Base-by-base conservation (phyloP, 2,888 invertebrate species). In the Catocala sponsa region DNA sequence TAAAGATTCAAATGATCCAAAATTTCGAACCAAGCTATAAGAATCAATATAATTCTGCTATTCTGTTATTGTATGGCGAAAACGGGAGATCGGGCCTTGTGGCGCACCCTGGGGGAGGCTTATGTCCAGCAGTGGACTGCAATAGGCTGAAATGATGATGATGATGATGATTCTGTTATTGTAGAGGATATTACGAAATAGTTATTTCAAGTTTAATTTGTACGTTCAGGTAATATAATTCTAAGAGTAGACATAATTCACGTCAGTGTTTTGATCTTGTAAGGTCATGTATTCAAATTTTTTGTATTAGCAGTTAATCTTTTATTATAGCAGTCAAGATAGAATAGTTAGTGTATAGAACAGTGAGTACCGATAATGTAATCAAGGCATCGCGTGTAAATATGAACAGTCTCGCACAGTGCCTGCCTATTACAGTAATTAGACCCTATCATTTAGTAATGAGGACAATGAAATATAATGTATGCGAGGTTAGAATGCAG, bases 401-500 rank as follows among this genome's bases (percentile, higher is more conserved):
- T 81, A 81, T 80, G 76, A 83, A 78, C 77, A 61, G 63, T 68
- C 72, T 76, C 62, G 80, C 76, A 82, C 76, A 83, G 9, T 25
- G 35, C 35, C 35, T 38, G 35, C 1, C 79, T 56, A 88, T 88
- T 85, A 87, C 82, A 82, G 83, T 83, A 91, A 92, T 91, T 91
- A 91, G 90, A 90, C 84, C 87, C 89, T 88, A 87, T 91, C 86
- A 84, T 89, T 88, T 88, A 84, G 90, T 88, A 91, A 91, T 89
- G 83, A 84, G 85, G 89, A 92, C 88, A 91, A 88, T 89, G 87
- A 84, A 89, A 85, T 82, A 83, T 88, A 85, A 86, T 86, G 78
- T 83, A 85, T 85, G 85, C 86, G 77, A 82, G 78, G 81, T 85
- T 85, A 83, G 81, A 89, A 87, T 86, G 82, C 84, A 85, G 80